Conservation (phyloP, 2,888 invertebrate species). For the Andrena fulva region DNA sequence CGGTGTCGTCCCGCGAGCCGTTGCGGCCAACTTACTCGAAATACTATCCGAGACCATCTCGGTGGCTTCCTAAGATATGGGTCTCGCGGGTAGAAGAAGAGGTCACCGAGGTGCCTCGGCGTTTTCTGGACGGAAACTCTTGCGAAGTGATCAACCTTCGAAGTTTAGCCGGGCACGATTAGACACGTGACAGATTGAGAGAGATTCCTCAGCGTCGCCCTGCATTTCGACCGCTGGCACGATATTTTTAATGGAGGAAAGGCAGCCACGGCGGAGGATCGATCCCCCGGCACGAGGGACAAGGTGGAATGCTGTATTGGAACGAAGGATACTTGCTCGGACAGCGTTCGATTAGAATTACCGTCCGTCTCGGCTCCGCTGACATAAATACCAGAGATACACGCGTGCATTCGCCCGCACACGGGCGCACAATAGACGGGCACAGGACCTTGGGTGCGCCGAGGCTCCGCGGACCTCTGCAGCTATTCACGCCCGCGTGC, state of each 20-base stretch:
- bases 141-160: no score
- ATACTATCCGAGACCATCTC: conserved; percentile 3
- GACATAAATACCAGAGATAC: conserved; percentile 63
- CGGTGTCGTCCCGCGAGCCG: background rate
- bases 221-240: background rate
- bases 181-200: no score
- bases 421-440: conserved; percentile 34
- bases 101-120: background rate
- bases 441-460: conserved; percentile 24
- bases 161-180: no score
- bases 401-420: conserved; percentile 43
- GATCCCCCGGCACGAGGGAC: background rate
- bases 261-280: conserved; percentile 6
- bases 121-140: no score
- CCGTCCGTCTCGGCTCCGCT: conserved; percentile 63
- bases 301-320: conserved; percentile 48
- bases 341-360: conserved; percentile 71
- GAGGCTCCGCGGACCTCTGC: conserved; percentile 36
- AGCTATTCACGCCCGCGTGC: conserved; percentile 60
- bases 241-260: background rate
- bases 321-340: conserved; percentile 66
- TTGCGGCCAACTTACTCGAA: conserved; percentile 11
- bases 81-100: background rate
- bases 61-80: background rate
- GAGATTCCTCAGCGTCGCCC: no score